Evolutionary conservation across 2,888 invertebrate species (phyloP), one percentile per base, ranked within the genome.

Genomic region (Drosophila testacea): DNA sequence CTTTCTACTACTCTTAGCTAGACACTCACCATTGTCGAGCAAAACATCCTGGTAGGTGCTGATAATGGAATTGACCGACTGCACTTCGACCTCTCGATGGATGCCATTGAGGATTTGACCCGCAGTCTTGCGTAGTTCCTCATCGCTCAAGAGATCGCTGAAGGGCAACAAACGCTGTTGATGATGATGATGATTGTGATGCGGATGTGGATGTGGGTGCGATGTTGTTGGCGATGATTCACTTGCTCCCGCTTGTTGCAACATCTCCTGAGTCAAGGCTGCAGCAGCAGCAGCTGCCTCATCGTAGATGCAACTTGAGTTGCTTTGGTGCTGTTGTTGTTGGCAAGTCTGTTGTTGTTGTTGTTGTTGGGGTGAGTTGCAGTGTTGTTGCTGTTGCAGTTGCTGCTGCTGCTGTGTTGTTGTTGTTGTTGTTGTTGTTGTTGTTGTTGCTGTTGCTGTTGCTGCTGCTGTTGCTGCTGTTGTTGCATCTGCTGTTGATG

Each of bases 61-160:
- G 28, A 92, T 92, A 51, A 91, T 90, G 36, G 91, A 90, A 75
- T 93, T 92, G 6, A 94, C 91, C 69, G 94, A 94, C 84, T 95
- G 94, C 48, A 95, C 95, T 82, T 94, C 94, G 6, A 95, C 94
- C 62, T 94, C 93, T 30, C 93, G 92, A 79, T 94, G 94, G 7
- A 94, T 93, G 4, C 94, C 94, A 70, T 93, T 94, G 32, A 94
- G 91, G 60, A 95, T 94, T 87, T 94, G 94, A 34, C 94, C 94
- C 0, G 94, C 94, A 5, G 94, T 94, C 78, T 94, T 93, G 52
- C 94, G 93, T 38, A 94, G 88, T 44, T 94, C 92, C 44, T 92
- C 92, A 36, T 92, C 91, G 52, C 89, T 88, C 42, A 92, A 76
- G 6, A 90, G 81, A 77, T 91, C 90, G 52, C 88, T 90, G 64